These are phyloP conservation scores for Entomyzon cyanotis DNA, from an alignment of 2,113 vertebrate genomes.

Conservation along the genomic window DNA sequence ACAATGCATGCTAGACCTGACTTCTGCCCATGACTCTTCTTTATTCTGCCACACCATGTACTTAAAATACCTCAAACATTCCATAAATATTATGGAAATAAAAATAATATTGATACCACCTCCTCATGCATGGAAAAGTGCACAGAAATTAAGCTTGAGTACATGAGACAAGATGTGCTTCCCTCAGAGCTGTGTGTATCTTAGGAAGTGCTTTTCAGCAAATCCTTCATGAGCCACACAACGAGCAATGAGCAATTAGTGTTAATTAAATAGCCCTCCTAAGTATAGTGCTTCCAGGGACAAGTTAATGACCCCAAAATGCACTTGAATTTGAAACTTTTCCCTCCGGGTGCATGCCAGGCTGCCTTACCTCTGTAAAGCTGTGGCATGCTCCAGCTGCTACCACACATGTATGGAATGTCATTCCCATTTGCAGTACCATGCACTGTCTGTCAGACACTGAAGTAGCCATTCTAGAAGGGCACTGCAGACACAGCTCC, in stretches of 20 bases:
- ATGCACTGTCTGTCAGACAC: background rate
- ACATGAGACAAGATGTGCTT: slow-evolving; percentile 4
- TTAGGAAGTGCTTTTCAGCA: slow-evolving; percentile 53
- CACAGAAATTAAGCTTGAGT: background rate
- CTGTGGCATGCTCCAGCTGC: slow-evolving; percentile 58
- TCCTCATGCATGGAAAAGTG: background rate
- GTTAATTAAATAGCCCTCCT: slow-evolving; percentile 65
- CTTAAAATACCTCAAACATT: background rate
- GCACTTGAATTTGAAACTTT: slow-evolving; percentile 15
- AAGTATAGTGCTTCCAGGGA: slow-evolving; percentile 19
- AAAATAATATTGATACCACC: background rate
- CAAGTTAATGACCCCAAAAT: slow-evolving; percentile 52
- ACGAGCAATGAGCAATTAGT: slow-evolving; percentile 56
- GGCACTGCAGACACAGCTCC: background rate
- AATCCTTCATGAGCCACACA: slow-evolving; percentile 45
- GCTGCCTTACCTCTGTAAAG: background rate
- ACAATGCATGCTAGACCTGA: background rate
- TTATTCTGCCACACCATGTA: background rate
- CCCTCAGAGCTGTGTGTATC: slow-evolving; percentile 30
- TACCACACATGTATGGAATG: background rate
- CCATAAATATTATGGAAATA: slow-evolving; percentile 30
- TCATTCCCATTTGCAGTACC: background rate
- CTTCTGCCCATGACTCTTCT: background rate
- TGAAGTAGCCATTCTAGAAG: background rate
- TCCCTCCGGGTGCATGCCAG: background rate